Percentiles rank a stretch among this genome's conserved stretches.
Evolutionary conservation across 2,888 invertebrate genomes (phyloP).

Genomic region (Caradrina clavipalpis): DNA sequence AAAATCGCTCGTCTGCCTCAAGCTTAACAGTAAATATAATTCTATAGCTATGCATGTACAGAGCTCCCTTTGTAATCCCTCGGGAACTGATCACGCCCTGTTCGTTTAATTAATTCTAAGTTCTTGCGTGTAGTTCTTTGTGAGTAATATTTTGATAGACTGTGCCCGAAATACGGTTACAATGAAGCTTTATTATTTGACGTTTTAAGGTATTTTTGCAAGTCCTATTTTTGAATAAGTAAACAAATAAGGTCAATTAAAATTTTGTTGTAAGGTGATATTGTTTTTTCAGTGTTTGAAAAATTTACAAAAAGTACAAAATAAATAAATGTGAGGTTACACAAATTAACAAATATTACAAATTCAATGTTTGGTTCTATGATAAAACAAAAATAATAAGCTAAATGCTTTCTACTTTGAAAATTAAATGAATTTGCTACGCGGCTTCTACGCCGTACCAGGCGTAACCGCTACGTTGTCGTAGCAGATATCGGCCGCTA

Average conservation of each 20-base stretch:
- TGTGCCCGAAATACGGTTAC: conserved; percentile 14
- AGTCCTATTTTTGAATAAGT: neutral
- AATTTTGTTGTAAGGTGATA: too few relatives aligned
- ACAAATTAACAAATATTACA: too few relatives aligned
- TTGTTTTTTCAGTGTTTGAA: too few relatives aligned
- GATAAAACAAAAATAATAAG: too few relatives aligned
- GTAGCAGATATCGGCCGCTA: conserved; percentile 4
- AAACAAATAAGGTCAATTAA: neutral
- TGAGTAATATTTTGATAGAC: conserved; percentile 26
- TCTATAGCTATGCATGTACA: conserved; percentile 16
- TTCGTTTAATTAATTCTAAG: conserved; percentile 60
- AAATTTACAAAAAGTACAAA: too few relatives aligned
- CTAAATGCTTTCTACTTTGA: neutral
- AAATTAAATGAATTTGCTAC: conserved; percentile 5
- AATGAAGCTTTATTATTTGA: conserved; percentile 23
- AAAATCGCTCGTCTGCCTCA: conserved; percentile 27
- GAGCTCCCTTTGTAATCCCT: conserved; percentile 49
- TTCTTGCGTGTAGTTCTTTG: conserved; percentile 52
- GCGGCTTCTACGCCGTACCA: conserved; percentile 13
- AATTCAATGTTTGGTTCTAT: too few relatives aligned
- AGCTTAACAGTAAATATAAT: conserved; percentile 6
- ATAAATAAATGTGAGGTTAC: too few relatives aligned
- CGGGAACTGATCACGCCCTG: conserved; percentile 56
- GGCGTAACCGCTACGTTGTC: neutral
- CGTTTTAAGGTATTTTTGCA: too few relatives aligned